Base-by-base conservation (phyloP, 1,140 invertebrate species). In the Chrysopa pallens region DNA sequence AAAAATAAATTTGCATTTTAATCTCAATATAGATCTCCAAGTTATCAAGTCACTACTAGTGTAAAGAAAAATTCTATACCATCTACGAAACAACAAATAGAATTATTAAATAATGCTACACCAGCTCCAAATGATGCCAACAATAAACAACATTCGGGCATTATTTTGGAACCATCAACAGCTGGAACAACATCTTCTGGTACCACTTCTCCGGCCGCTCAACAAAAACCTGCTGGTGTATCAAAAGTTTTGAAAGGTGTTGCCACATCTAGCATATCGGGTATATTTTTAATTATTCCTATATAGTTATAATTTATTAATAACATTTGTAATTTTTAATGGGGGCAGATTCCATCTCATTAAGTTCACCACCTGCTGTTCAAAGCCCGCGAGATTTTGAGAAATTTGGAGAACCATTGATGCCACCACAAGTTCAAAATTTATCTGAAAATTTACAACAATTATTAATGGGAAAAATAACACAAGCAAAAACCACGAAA, bases 271-370 rank as follows among this genome's bases (percentile, higher is more conserved):
- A 73, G 70, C 52, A 60, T 73, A 29, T 73, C 71, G 44, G 69
- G 70, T 71, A 53, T 48, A 44, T 45, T 29, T 33, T 4, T 11
- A 33, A 33, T 33, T 33, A 12, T 33, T 33, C n/a, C n/a, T 33
- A 4, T 33, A 33, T 4, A 11, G 31, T 12, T 33, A 33, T 11
- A 7, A 31, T 7, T 7, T 31, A n/a, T 40, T 8, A 4, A 6
- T 48, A 6, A 8, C 42, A 23, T 29, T 13, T 38, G 8, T 38
- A 27, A 33, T 12, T 33, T 9, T 33, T 50, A 47, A 42, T 51
- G 57, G n/a, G n/a, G n/a, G 43, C 62, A 66, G 72, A 75, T 57
- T 74, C 72, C 13, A 69, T 73, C 58, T 74, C 72, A 0, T 52
- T 73, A 13, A 69, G 66, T 33, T 74, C 72, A 0, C 72, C 74